phyloP scores from a whole-genome alignment of 1,140 invertebrate genomes.

The Mycetomoellerius zeteki region DNA sequence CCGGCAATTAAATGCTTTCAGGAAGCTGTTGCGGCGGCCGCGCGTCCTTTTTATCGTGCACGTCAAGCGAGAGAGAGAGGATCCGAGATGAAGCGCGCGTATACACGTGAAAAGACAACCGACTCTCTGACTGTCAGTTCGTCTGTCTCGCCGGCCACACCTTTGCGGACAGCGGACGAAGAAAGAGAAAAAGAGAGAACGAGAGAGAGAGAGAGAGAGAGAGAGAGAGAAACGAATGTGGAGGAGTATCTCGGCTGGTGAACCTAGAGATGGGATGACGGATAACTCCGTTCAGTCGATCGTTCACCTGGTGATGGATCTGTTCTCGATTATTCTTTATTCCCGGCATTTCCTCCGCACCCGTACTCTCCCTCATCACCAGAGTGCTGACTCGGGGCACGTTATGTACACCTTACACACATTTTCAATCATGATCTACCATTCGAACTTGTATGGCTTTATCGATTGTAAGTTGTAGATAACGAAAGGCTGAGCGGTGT shows the following conservation, averaged over 20 bases:
- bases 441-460: conserved; percentile 57
- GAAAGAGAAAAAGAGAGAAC: neutral
- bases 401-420: conserved; percentile 63
- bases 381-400: neutral
- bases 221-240: conserved; percentile 12
- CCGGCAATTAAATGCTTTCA: conserved; percentile 66
- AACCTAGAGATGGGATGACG: conserved; percentile 75
- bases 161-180: conserved; percentile 59
- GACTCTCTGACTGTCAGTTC: conserved; percentile 63
- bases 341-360: conserved; percentile 16
- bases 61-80: conserved; percentile 27
- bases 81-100: conserved; percentile 32
- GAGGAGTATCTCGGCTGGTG: conserved; percentile 51
- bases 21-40: conserved; percentile 15
- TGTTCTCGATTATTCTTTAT: conserved; percentile 73
- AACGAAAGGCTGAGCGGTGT: conserved; percentile 16
- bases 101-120: conserved; percentile 55
- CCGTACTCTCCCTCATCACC: neutral
- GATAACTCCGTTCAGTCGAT: conserved; percentile 73
- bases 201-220: no score
- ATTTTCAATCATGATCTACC: conserved; percentile 70
- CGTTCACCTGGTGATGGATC: conserved; percentile 74
- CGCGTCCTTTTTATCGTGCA: conserved; percentile 29
- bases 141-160: conserved; percentile 66
- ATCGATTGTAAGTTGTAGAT: conserved; percentile 70